Conservation (phyloP, 1,140 invertebrate genomes). For the Drosophila sucinea region DNA sequence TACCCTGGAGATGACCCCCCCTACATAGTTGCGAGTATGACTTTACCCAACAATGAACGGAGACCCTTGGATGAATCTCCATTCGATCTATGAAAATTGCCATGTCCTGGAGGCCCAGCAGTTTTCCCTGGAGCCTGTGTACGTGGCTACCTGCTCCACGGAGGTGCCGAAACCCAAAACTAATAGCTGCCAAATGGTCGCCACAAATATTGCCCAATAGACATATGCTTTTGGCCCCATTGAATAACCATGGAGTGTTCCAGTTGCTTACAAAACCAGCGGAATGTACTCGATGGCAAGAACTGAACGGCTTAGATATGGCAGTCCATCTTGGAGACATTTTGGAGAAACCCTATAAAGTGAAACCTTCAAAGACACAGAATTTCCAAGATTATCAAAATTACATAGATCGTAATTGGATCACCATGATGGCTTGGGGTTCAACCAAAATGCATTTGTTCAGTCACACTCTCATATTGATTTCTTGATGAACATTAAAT, state of each 20-base stretch:
- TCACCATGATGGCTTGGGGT: constrained; percentile 65
- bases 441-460: not conserved
- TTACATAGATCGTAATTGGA: constrained; percentile 58
- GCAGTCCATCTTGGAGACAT: constrained; percentile 34
- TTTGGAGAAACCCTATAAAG: constrained; percentile 28
- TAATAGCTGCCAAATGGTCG: constrained; percentile 34
- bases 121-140: constrained; percentile 45
- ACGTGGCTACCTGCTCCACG: constrained; percentile 39
- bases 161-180: constrained; percentile 28
- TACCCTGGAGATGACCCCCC: constrained; percentile 59
- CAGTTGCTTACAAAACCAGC: constrained; percentile 37
- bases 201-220: constrained; percentile 27
- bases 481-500: not conserved
- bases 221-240: constrained; percentile 37
- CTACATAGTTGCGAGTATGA: constrained; percentile 27
- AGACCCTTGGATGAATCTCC: constrained; percentile 52
- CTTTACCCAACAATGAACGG: not conserved
- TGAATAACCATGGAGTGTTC: constrained; percentile 49
- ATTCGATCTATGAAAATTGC: constrained; percentile 40
- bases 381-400: constrained; percentile 45
- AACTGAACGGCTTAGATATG: constrained; percentile 30
- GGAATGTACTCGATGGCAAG: constrained; percentile 29
- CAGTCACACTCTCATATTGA: constrained; percentile 33
- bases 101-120: constrained; percentile 58
- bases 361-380: constrained; percentile 20